phyloP scores from a whole-genome alignment of 2,888 invertebrate genomes.

The Dilophus febrilis region DNA sequence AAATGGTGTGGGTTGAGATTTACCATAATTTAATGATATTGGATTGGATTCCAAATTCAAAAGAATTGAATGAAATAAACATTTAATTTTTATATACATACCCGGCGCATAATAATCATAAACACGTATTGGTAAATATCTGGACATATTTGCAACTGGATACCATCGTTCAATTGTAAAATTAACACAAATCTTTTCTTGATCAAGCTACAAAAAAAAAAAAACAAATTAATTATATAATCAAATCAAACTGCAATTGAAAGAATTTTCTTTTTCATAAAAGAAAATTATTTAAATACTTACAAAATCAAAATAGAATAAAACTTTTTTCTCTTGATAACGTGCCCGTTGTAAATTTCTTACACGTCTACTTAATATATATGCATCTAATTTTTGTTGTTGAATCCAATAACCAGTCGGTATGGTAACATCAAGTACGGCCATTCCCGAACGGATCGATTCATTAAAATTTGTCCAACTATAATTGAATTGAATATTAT shows the following conservation, averaged over 20 bases:
- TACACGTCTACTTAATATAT: constrained; percentile 63
- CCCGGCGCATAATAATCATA: constrained; percentile 96
- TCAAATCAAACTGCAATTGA: not conserved
- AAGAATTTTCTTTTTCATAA: too few species aligned
- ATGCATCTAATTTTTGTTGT: constrained; percentile 73
- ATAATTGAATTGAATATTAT: constrained; percentile 9
- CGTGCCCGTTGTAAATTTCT: constrained; percentile 70
- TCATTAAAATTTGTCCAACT: constrained; percentile 68
- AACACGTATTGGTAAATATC: constrained; percentile 73
- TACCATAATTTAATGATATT: not conserved
- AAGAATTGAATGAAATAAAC: too few species aligned
- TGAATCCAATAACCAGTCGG: constrained; percentile 86
- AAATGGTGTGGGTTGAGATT: too few species aligned
- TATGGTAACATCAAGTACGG: constrained; percentile 69
- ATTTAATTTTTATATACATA: too few species aligned
- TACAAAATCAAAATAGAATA: constrained; percentile 88
- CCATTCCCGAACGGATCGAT: constrained; percentile 71
- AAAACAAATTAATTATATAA: constrained; percentile 4
- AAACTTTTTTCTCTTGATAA: constrained; percentile 62
- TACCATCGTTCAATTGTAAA: constrained; percentile 89
- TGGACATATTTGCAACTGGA: constrained; percentile 92
- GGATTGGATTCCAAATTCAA: too few species aligned
- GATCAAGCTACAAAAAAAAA: constrained; percentile 46
- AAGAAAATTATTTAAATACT: constrained; percentile 28
- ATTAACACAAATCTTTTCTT: constrained; percentile 73